Conservation (phyloP, 2,797 vertebrate species). For the Hylomyscus alleni region DNA sequence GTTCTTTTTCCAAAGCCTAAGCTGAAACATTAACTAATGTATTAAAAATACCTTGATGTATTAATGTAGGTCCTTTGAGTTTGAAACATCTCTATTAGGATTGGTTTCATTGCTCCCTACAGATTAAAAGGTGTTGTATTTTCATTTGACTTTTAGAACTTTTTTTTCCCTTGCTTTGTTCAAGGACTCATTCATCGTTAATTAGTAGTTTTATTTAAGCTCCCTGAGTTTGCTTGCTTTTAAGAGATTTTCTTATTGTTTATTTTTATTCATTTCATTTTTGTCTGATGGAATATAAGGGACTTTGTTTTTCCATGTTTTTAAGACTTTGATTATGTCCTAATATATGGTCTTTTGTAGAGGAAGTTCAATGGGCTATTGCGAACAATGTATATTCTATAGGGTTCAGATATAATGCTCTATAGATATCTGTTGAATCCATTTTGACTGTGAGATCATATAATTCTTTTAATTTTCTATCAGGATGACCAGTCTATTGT, state of each 20-base stretch:
- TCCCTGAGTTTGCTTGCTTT: neutral
- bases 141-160: rapidly evolving
- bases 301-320: too few species aligned
- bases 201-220: neutral
- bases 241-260: neutral
- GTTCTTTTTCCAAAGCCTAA: neutral
- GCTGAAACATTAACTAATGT: neutral
- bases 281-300: too few species aligned
- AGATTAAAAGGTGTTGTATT: neutral
- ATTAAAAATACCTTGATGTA: neutral
- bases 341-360: too few species aligned
- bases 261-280: neutral
- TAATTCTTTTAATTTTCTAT: neutral
- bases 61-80: neutral
- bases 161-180: neutral
- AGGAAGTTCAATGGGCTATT: too few species aligned
- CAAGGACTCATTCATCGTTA: neutral
- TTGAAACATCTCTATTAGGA: neutral
- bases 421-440: too few species aligned
- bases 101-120: neutral
- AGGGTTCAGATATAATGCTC: too few species aligned
- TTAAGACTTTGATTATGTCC: too few species aligned
- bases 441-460: too few species aligned
- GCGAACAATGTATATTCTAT: too few species aligned
- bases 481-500: neutral